phyloP scores from a whole-genome alignment of 2,113 vertebrate species.

The Recurvirostra avosetta region DNA sequence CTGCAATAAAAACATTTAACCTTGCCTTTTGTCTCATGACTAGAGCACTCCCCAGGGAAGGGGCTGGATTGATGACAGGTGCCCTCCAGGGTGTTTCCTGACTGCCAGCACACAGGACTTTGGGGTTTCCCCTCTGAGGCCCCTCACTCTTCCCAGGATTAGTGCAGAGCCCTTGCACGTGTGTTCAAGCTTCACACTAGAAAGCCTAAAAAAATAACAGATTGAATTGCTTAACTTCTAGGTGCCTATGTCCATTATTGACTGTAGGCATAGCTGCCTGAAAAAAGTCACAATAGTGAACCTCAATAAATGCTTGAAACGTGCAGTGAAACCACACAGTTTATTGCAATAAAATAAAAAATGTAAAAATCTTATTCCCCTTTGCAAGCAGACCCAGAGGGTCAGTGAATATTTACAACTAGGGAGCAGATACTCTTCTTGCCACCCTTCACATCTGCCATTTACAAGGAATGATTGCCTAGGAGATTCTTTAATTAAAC shows the following conservation, averaged over 20 bases:
- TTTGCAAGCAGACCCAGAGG: neutral
- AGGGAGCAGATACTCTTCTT: neutral
- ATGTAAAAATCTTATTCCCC: neutral
- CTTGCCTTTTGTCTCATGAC: neutral
- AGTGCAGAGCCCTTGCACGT: neutral
- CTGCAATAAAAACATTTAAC: neutral
- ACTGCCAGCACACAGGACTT: neutral
- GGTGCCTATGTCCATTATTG: neutral
- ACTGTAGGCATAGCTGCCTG: neutral
- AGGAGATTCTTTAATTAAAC: neutral
- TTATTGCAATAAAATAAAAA: neutral
- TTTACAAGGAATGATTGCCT: neutral
- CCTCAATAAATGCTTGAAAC: neutral
- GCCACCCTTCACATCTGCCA: neutral
- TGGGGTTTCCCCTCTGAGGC: accelerated
- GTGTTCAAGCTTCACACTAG: neutral
- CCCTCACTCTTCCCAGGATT: neutral
- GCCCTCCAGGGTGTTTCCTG: neutral
- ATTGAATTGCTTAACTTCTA: neutral
- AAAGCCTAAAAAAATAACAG: neutral
- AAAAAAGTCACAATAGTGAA: neutral
- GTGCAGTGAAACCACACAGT: neutral
- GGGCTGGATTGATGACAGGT: neutral
- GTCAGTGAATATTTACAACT: neutral
- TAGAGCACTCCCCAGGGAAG: neutral